Percentiles rank a stretch among this genome's conserved stretches.
phyloP scores from a whole-genome alignment of 1,140 invertebrate species.

The Melitaea cinxia region DNA sequence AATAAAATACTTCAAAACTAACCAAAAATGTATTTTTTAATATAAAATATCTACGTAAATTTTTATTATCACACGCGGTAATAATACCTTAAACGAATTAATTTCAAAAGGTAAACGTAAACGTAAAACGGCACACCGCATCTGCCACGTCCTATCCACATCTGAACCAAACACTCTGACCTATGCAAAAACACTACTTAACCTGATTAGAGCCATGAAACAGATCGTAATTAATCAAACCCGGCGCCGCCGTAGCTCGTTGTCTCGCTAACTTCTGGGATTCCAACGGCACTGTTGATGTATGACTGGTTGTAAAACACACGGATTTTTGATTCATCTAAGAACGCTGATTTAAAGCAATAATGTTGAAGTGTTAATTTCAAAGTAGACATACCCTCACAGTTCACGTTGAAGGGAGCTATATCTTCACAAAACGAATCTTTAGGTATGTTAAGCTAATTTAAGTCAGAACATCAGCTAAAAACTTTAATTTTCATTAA shows the following conservation, averaged over 20 bases:
- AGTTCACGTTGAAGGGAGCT: too few relatives aligned
- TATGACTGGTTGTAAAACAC: slow-evolving; percentile 27
- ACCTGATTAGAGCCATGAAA: slow-evolving; percentile 18
- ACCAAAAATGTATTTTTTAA: too few relatives aligned
- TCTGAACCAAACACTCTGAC: background rate
- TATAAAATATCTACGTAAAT: too few relatives aligned
- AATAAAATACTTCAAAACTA: too few relatives aligned
- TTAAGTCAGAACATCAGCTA: too few relatives aligned
- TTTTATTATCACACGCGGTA: too few relatives aligned
- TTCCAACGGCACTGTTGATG: slow-evolving; percentile 23
- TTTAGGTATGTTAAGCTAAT: too few relatives aligned
- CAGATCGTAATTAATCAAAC: slow-evolving; percentile 32
- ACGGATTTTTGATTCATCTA: slow-evolving; percentile 6
- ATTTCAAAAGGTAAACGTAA: background rate
- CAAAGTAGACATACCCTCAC: too few relatives aligned
- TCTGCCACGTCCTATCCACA: slow-evolving; percentile 6
- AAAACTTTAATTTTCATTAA: too few relatives aligned
- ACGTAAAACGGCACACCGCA: background rate
- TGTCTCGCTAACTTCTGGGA: slow-evolving; percentile 21
- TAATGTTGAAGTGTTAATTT: too few relatives aligned
- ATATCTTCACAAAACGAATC: too few relatives aligned
- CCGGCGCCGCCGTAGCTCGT: slow-evolving; percentile 12
- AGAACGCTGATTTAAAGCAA: background rate
- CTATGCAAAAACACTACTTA: slow-evolving; percentile 24
- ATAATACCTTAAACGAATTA: too few relatives aligned